Evolutionary conservation across 2,888 invertebrate species (phyloP).

Genomic region (Cataglyphis altisquamis): DNA sequence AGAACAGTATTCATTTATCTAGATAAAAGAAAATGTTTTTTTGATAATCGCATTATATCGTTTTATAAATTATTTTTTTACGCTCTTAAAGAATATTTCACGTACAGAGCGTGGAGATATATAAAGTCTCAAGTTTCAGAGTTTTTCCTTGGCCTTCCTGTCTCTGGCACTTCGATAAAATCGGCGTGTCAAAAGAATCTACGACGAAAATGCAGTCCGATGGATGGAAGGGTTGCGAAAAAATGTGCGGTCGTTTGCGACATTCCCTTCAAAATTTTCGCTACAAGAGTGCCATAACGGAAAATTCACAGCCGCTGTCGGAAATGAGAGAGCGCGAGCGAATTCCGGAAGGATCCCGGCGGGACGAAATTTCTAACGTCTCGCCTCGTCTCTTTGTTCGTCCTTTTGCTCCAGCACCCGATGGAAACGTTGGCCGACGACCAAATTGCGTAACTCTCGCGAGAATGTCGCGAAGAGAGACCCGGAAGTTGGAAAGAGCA

Average conservation of each 20-base stretch:
- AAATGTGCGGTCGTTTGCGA: conserved; percentile 40
- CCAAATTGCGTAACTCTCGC: conserved; percentile 74
- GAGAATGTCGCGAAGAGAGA: conserved; percentile 53
- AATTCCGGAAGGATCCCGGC: conserved; percentile 64
- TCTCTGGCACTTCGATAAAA: conserved; percentile 17
- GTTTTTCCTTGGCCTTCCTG: neutral
- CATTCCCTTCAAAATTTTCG: conserved; percentile 39
- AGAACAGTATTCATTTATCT: neutral
- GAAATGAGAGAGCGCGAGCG: conserved; percentile 18
- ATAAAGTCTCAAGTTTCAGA: neutral
- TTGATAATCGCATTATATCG: neutral
- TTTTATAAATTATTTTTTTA: neutral
- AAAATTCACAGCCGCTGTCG: conserved; percentile 42
- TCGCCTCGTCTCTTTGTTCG: conserved; percentile 4
- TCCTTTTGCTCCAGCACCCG: conserved; percentile 48
- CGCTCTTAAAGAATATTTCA: neutral
- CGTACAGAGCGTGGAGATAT: neutral
- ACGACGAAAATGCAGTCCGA: conserved; percentile 33
- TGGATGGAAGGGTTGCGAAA: conserved; percentile 21
- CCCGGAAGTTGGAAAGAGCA: conserved; percentile 63
- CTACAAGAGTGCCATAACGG: conserved; percentile 23
- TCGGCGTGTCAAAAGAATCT: conserved; percentile 22
- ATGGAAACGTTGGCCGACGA: conserved; percentile 52
- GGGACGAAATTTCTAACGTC: conserved; percentile 51
- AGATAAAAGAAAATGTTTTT: neutral